Evolutionary conservation across 2,113 vertebrate genomes (phyloP).

Genomic region (Oryzias javanicus): DNA sequence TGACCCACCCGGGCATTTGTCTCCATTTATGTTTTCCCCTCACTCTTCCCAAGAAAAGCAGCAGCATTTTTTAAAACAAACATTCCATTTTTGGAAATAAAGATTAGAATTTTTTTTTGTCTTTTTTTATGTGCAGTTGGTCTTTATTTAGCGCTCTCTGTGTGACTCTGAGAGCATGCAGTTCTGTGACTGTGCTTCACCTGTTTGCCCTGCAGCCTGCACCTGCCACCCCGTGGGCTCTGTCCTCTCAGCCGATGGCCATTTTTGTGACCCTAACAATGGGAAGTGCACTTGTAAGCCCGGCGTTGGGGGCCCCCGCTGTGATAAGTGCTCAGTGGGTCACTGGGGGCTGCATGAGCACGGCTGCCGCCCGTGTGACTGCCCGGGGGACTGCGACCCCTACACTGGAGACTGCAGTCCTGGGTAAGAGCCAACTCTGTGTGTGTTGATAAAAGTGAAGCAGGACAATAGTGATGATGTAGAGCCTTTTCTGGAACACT

Average conservation of each 20-base stretch:
- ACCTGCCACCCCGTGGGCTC: slow-evolving; percentile 87
- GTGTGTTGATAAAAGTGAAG: slow-evolving; percentile 14
- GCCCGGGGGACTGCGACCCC: slow-evolving; percentile 86
- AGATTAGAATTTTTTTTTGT: slow-evolving; percentile 1
- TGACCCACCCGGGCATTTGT: slow-evolving; percentile 41
- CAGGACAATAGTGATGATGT: slow-evolving; percentile 1
- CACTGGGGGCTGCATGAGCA: slow-evolving; percentile 91
- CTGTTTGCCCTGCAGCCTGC: slow-evolving; percentile 76
- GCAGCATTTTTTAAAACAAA: slow-evolving; percentile 46
- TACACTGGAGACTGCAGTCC: slow-evolving; percentile 84
- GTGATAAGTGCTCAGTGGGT: slow-evolving; percentile 88
- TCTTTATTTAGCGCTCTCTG: slow-evolving; percentile 11
- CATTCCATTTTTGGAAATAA: slow-evolving; percentile 42
- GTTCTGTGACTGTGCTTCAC: slow-evolving; percentile 21
- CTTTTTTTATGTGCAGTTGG: background rate
- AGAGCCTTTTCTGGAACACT: slow-evolving; percentile 26
- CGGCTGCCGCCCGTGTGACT: slow-evolving; percentile 89
- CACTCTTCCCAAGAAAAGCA: slow-evolving; percentile 13
- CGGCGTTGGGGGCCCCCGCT: slow-evolving; percentile 84
- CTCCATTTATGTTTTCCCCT: slow-evolving; percentile 40
- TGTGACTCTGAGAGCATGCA: background rate
- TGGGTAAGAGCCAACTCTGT: slow-evolving; percentile 77
- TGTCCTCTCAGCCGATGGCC: slow-evolving; percentile 63
- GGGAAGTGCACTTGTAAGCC: slow-evolving; percentile 92
- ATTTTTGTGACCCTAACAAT: slow-evolving; percentile 82